phyloP scores from a whole-genome alignment of 64 coral and sea anemone genomes.

The Catalaphyllia jardinei region DNA sequence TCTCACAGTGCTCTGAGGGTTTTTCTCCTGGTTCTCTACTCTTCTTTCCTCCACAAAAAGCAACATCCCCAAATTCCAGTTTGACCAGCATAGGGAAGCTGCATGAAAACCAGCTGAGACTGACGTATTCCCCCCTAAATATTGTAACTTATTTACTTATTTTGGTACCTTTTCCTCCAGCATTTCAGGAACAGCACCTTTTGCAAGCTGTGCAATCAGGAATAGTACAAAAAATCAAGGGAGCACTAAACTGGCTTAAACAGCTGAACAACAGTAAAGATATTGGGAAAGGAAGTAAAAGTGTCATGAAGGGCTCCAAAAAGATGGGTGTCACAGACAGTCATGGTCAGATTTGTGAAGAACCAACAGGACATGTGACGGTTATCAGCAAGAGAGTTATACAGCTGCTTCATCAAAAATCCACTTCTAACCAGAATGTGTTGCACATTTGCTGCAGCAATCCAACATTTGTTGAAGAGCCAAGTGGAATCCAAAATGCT shows the following conservation, averaged over 20 bases:
- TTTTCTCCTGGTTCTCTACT: no score
- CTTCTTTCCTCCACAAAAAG: not conserved
- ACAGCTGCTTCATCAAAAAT: slow-evolving; percentile 57
- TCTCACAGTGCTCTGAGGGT: no score
- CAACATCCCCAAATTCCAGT: no score
- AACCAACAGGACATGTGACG: not conserved
- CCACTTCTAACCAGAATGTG: slow-evolving; percentile 84
- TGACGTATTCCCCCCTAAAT: no score
- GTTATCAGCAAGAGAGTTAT: slow-evolving; percentile 48
- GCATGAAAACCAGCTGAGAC: no score
- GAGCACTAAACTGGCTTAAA: slow-evolving; percentile 53
- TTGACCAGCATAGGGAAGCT: no score
- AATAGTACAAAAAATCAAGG: slow-evolving; percentile 53
- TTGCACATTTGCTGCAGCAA: slow-evolving; percentile 83
- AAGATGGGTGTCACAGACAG: slow-evolving; percentile 8
- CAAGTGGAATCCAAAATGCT: not conserved
- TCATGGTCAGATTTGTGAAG: not conserved
- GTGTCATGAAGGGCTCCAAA: slow-evolving; percentile 15
- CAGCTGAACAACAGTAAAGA: slow-evolving; percentile 12
- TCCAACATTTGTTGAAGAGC: slow-evolving; percentile 42
- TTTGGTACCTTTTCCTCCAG: slow-evolving; percentile 18
- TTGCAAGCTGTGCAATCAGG: slow-evolving; percentile 92
- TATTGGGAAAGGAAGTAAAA: slow-evolving; percentile 30
- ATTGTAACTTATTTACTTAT: no score
- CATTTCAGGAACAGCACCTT: slow-evolving; percentile 64